Evolutionary conservation across 2,888 invertebrate genomes (phyloP).

Genomic region (Pocota personata): DNA sequence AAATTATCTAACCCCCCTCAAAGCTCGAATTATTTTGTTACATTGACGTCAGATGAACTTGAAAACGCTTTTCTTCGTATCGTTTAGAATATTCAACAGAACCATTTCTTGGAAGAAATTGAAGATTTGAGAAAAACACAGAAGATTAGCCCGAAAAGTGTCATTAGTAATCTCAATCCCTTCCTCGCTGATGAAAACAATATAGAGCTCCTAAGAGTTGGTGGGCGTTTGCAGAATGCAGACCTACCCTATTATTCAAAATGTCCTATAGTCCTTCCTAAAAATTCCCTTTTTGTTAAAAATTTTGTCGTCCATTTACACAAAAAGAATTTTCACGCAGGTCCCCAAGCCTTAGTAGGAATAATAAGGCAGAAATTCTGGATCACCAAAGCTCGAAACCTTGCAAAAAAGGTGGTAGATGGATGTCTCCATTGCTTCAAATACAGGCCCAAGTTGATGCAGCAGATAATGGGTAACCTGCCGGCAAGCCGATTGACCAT

Average conservation of each 20-base stretch:
- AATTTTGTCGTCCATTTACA: constrained; percentile 47
- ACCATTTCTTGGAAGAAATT: too few relatives aligned
- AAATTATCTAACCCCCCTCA: neutral
- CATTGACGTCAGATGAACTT: too few relatives aligned
- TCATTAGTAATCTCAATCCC: too few relatives aligned
- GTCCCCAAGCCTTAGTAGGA: constrained; percentile 46
- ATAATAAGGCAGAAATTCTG: constrained; percentile 53
- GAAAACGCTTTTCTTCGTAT: too few relatives aligned
- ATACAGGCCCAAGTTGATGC: neutral
- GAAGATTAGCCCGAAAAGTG: too few relatives aligned
- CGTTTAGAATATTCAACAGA: too few relatives aligned
- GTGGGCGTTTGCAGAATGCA: constrained; percentile 19
- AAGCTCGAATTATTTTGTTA: too few relatives aligned
- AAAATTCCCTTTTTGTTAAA: constrained; percentile 1
- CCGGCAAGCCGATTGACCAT: neutral
- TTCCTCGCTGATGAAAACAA: neutral
- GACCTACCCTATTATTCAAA: too few relatives aligned
- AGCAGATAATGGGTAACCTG: neutral
- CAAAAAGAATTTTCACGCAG: constrained; percentile 59
- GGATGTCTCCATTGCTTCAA: neutral
- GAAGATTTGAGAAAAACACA: too few relatives aligned
- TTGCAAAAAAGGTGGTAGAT: neutral
- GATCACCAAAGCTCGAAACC: constrained; percentile 38
- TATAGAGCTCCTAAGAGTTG: neutral
- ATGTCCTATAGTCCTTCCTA: constrained; percentile 1